Conservation (phyloP, 2,888 invertebrate genomes). For the Oligia fasciuncula region DNA sequence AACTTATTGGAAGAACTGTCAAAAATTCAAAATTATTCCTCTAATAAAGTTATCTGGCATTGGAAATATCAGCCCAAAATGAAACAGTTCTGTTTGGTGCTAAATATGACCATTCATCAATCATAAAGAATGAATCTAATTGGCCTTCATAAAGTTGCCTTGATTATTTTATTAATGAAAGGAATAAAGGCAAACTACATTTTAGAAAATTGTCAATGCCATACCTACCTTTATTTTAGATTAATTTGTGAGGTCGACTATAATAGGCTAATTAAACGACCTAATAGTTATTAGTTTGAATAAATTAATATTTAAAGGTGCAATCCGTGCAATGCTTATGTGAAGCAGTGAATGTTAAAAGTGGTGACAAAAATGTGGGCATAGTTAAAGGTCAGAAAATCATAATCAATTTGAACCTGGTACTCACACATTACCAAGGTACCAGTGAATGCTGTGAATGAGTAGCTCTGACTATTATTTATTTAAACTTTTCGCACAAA, state of each 20-base stretch:
- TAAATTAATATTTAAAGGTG: not conserved
- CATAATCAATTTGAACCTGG: not conserved
- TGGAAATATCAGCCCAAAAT: too few relatives aligned
- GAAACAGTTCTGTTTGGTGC: not conserved
- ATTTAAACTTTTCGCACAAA: too few relatives aligned
- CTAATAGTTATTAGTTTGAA: not conserved
- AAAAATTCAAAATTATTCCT: too few relatives aligned
- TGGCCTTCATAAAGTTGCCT: not conserved
- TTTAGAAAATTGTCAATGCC: not conserved
- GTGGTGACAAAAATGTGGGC: not conserved
- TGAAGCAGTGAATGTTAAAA: not conserved
- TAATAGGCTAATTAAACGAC: not conserved
- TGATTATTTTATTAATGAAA: constrained; percentile 9
- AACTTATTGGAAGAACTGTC: too few relatives aligned
- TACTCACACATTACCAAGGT: not conserved
- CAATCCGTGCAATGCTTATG: not conserved
- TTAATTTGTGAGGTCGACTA: not conserved
- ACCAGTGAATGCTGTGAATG: not conserved
- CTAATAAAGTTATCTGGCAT: too few relatives aligned
- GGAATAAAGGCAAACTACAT: constrained; percentile 6
- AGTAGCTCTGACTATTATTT: not conserved
- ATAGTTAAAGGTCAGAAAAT: not conserved
- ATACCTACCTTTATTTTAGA: not conserved
- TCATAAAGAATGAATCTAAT: constrained; percentile 7
- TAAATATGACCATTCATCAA: constrained; percentile 10